phyloP scores from a whole-genome alignment of 2,888 invertebrate genomes.

The Volucella inanis region DNA sequence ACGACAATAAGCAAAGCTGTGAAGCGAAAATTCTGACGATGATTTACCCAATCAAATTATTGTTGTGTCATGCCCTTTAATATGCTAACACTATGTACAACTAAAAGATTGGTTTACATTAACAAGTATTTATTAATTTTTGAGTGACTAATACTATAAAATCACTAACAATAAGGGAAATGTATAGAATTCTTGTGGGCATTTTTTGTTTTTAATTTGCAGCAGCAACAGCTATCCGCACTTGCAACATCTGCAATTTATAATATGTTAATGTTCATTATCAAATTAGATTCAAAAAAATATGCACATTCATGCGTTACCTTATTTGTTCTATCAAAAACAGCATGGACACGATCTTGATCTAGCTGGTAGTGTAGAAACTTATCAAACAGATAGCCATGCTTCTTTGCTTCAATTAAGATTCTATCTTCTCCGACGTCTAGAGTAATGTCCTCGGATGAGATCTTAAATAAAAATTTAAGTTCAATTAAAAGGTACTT shows the following conservation, averaged over 20 bases:
- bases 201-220: slow-evolving; percentile 25
- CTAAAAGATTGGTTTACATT: too few relatives aligned
- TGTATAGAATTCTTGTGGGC: too few relatives aligned
- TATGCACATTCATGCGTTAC: slow-evolving; percentile 78
- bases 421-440: slow-evolving; percentile 91
- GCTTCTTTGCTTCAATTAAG: slow-evolving; percentile 86
- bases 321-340: slow-evolving; percentile 84
- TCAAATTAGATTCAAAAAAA: neutral
- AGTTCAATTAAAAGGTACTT: neutral
- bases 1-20: too few relatives aligned
- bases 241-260: slow-evolving; percentile 80
- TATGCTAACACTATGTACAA: too few relatives aligned
- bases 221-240: slow-evolving; percentile 79
- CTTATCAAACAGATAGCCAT: slow-evolving; percentile 87
- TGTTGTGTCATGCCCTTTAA: too few relatives aligned
- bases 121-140: too few relatives aligned
- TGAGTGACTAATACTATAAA: too few relatives aligned
- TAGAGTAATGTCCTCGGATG: slow-evolving; percentile 86
- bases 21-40: too few relatives aligned
- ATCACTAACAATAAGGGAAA: too few relatives aligned
- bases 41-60: too few relatives aligned
- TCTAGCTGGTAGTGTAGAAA: slow-evolving; percentile 88
- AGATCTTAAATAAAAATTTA: slow-evolving; percentile 82
- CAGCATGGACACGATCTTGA: slow-evolving; percentile 84
- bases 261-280: neutral